Percentiles rank a stretch among this genome's conserved stretches.
phyloP scores from a whole-genome alignment of 2,113 vertebrate species.

The Copsychus sechellarum region DNA sequence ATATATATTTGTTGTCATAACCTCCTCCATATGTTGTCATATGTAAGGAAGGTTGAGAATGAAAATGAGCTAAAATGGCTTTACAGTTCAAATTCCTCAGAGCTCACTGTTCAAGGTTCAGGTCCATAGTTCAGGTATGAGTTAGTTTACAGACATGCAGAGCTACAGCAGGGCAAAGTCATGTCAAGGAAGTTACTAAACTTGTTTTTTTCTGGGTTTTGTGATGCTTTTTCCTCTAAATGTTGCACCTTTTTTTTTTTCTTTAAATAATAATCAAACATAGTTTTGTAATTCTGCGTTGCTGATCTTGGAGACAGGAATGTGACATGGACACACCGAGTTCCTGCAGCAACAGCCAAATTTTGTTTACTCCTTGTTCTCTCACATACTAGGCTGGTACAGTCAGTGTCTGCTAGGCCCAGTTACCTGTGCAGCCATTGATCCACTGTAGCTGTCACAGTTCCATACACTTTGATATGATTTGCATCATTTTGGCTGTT shows the following conservation, averaged over 20 bases:
- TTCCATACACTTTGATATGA: no score
- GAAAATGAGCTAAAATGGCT: background rate
- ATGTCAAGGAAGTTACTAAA: background rate
- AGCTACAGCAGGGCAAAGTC: background rate
- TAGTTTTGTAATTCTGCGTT: background rate
- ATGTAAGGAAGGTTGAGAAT: background rate
- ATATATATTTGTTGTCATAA: background rate
- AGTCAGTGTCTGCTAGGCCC: no score
- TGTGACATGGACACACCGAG: no score
- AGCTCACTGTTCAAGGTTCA: background rate
- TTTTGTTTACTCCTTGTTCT: no score
- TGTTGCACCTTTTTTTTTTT: background rate
- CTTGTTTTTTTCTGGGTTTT: rapidly evolving
- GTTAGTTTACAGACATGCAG: background rate
- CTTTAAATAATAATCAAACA: background rate
- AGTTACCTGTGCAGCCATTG: no score
- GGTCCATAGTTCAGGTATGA: background rate
- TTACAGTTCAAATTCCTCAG: background rate
- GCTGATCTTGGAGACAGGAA: no score
- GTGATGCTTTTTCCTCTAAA: background rate
- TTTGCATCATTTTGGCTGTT: no score
- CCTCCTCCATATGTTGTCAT: background rate
- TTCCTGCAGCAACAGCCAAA: no score
- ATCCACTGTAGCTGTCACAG: no score
- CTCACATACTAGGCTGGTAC: no score